Evolutionary conservation across 92 coral and sea anemone genomes (phyloP).

Genomic region (Epizoanthus scotinus): DNA sequence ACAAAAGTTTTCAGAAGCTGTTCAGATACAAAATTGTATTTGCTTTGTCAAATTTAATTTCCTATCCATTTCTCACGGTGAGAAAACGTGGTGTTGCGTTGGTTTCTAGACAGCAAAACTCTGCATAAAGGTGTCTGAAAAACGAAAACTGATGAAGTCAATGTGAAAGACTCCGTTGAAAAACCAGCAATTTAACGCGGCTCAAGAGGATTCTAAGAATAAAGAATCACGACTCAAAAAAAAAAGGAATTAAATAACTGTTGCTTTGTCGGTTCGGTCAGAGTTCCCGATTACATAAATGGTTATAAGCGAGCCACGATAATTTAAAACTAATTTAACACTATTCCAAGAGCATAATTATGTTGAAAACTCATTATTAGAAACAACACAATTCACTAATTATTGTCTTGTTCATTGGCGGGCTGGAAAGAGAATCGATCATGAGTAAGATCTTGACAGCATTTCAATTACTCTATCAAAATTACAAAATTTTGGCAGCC

Average conservation of each 20-base stretch:
- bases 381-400: conserved; percentile 51
- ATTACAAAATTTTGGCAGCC: too few species aligned
- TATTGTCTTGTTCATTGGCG: conserved; percentile 2
- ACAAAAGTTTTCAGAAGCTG: conserved; percentile 3
- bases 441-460: background rate
- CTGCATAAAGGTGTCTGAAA: background rate
- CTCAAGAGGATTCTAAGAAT: too few species aligned
- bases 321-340: background rate
- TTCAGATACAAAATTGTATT: conserved; percentile 44
- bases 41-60: conserved; percentile 61
- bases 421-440: conserved; percentile 19
- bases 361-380: conserved; percentile 32
- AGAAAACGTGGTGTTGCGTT: background rate
- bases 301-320: background rate
- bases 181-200: too few species aligned
- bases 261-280: too few species aligned
- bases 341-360: conserved; percentile 23
- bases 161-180: too few species aligned
- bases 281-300: background rate
- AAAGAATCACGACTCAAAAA: too few species aligned
- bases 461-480: too few species aligned
- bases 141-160: too few species aligned
- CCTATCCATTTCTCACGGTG: conserved; percentile 26
- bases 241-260: too few species aligned
- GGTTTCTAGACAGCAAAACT: background rate